These are phyloP conservation scores for Cerastis leucographa DNA, from an alignment of 2,888 invertebrate species.

Conservation along the genomic window DNA sequence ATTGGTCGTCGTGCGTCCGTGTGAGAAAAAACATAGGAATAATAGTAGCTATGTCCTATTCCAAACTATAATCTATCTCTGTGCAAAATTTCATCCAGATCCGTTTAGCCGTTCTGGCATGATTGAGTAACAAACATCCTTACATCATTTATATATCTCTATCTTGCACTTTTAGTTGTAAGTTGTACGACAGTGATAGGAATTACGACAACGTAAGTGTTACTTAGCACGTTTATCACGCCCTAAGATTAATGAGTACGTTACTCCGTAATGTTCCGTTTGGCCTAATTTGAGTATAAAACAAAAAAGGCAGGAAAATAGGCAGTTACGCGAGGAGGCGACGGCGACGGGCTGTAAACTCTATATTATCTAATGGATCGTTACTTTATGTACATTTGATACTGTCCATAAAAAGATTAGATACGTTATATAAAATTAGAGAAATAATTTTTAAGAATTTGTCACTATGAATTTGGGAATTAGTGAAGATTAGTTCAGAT, in stretches of 20 bases:
- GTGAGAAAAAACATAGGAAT: too few species aligned
- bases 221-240: neutral
- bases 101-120: too few species aligned
- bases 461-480: neutral
- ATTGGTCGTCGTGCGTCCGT: too few species aligned
- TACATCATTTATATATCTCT: too few species aligned
- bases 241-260: neutral
- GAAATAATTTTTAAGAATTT: neutral
- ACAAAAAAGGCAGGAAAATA: slow-evolving; percentile 2
- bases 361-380: slow-evolving; percentile 37
- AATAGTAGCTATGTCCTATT: too few species aligned
- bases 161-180: neutral
- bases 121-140: too few species aligned
- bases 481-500: neutral
- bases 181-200: neutral
- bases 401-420: slow-evolving; percentile 19
- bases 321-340: neutral
- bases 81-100: too few species aligned
- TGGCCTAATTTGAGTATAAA: slow-evolving; percentile 15
- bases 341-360: slow-evolving; percentile 7
- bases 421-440: neutral
- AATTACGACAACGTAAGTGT: neutral
- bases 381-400: slow-evolving; percentile 33
- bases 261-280: neutral
- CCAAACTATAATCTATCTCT: too few species aligned